A percentile compares a stretch with the other conserved stretches of the same genome.
phyloP scores from a whole-genome alignment of 1,140 invertebrate species.

The Heliothis subflexa region DNA sequence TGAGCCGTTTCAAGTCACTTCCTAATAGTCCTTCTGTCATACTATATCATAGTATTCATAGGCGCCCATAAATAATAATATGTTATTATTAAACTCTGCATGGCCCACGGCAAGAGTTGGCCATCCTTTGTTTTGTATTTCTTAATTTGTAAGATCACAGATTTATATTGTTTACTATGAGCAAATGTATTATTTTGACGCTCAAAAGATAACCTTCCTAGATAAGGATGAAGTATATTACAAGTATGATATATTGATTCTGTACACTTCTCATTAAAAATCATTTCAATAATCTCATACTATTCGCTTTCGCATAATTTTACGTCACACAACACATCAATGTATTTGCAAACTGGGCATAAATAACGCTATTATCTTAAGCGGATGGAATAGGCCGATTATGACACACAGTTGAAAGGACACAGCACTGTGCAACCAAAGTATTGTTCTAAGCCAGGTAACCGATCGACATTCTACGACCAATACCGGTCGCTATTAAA shows the following conservation, averaged over 20 bases:
- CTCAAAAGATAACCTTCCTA: background rate
- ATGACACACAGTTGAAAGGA: conserved; percentile 46
- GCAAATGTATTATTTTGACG: no score
- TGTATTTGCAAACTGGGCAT: conserved; percentile 13
- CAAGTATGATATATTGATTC: no score
- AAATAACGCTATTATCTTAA: conserved; percentile 33
- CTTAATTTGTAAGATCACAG: background rate
- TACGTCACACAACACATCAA: conserved; percentile 12
- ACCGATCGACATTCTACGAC: conserved; percentile 64
- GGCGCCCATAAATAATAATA: conserved; percentile 8
- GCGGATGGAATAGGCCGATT: conserved; percentile 34
- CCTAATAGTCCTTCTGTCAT: conserved; percentile 23
- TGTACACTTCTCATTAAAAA: no score
- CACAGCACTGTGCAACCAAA: conserved; percentile 28
- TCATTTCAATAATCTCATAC: background rate
- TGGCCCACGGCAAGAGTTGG: background rate
- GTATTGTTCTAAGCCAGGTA: conserved; percentile 19
- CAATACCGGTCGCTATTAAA: conserved; percentile 59
- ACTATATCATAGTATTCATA: conserved; percentile 26
- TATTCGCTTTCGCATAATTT: conserved; percentile 12
- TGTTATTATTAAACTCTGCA: conserved; percentile 9
- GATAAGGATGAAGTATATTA: background rate
- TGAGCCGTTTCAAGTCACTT: background rate
- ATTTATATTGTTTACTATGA: background rate
- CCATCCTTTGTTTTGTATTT: background rate